phyloP scores from a whole-genome alignment of 2,797 vertebrate genomes.

The Delichon dasypus region DNA sequence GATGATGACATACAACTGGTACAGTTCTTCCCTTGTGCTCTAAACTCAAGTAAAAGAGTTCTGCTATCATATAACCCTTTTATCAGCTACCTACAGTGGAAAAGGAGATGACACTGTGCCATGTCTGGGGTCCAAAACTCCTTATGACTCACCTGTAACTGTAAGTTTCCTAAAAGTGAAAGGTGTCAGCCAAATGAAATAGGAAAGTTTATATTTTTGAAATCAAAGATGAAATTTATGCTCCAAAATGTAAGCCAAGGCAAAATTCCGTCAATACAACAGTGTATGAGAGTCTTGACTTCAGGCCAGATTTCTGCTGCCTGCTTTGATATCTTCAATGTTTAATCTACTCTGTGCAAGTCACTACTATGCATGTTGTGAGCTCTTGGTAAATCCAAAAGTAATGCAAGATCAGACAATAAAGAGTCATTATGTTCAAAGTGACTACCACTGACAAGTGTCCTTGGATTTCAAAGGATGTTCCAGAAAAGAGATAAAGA shows the following conservation, averaged over 20 bases:
- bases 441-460: neutral
- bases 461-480: neutral
- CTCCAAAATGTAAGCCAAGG: slow-evolving; percentile 18
- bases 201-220: slow-evolving; percentile 11
- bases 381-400: neutral
- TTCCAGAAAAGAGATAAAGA: neutral
- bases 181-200: neutral
- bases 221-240: slow-evolving; percentile 1
- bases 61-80: neutral
- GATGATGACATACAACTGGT: neutral
- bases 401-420: neutral
- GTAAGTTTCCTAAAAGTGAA: slow-evolving; percentile 23
- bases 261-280: neutral
- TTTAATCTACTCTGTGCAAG: neutral
- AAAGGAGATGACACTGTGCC: neutral
- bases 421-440: neutral
- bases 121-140: neutral
- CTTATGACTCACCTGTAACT: slow-evolving; percentile 7
- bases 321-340: neutral
- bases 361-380: neutral
- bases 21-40: neutral
- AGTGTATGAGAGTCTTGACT: neutral
- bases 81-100: neutral
- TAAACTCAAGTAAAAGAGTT: neutral
- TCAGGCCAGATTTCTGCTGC: neutral